Evolutionary conservation across 2,113 vertebrate genomes (phyloP).

Genomic region (Spizaetus ornatus): DNA sequence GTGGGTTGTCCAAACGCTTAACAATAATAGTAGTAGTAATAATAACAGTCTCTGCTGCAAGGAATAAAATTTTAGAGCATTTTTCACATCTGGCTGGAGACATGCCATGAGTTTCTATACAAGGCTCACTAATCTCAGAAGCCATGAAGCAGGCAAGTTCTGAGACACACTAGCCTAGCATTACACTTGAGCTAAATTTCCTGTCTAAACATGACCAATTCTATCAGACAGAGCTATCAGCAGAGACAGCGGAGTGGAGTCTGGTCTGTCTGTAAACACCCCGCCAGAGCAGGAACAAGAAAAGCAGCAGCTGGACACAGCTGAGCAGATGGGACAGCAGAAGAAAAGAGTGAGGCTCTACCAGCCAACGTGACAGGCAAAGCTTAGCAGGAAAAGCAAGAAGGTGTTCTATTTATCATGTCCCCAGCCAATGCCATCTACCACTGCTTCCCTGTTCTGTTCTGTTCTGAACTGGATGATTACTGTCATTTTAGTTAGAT

Average conservation of each 20-base stretch:
- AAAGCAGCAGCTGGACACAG: slow-evolving; percentile 6
- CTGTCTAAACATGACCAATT: background rate
- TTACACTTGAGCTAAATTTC: background rate
- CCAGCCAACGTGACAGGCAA: background rate
- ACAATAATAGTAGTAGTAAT: background rate
- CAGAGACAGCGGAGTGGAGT: background rate
- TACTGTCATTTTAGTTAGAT: background rate
- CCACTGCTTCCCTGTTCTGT: background rate
- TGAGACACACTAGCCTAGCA: background rate
- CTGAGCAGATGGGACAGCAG: background rate
- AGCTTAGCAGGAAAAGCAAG: background rate
- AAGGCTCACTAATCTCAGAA: background rate
- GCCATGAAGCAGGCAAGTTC: background rate
- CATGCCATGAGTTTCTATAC: background rate
- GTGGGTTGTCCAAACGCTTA: background rate
- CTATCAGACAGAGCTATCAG: background rate
- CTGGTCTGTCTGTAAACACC: background rate
- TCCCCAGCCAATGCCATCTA: background rate
- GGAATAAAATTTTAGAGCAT: background rate
- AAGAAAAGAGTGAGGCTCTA: background rate
- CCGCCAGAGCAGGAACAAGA: background rate
- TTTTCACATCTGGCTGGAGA: background rate
- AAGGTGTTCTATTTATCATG: background rate
- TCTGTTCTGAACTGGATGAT: background rate
- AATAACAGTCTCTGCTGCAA: background rate